phyloP scores from a whole-genome alignment of 2,888 invertebrate genomes.

The Yponomeuta evonymella region DNA sequence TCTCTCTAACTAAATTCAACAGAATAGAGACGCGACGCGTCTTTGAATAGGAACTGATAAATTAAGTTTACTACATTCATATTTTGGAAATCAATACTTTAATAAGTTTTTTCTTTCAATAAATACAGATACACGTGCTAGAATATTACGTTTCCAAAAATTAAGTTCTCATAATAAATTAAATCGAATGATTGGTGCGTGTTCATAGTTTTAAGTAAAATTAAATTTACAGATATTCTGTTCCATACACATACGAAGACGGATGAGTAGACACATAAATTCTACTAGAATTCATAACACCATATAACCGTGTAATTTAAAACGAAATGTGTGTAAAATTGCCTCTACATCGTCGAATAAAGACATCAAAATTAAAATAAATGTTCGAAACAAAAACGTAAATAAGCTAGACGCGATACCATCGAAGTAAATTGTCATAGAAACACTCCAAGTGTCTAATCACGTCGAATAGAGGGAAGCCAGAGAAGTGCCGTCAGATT shows the following conservation, averaged over 20 bases:
- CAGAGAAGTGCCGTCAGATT: slow-evolving; percentile 40
- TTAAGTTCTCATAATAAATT: not conserved
- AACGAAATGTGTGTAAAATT: not conserved
- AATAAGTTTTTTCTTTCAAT: not conserved
- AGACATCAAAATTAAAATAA: not conserved
- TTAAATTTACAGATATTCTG: not conserved
- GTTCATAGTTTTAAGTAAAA: not conserved
- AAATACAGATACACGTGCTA: not conserved
- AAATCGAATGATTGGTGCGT: not conserved
- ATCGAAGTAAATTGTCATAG: slow-evolving; percentile 20
- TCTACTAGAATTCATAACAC: not conserved
- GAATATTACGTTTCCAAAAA: not conserved
- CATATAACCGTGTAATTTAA: not conserved
- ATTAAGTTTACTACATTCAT: not conserved
- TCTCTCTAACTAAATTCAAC: too few species aligned
- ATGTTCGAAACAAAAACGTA: not conserved
- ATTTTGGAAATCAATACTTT: not conserved
- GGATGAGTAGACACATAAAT: not conserved
- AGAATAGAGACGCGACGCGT: too few species aligned
- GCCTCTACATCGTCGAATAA: not conserved
- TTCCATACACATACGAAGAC: not conserved
- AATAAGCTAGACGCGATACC: not conserved
- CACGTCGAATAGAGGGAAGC: slow-evolving; percentile 46
- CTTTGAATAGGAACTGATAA: too few species aligned
- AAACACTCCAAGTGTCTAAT: slow-evolving; percentile 56